Percentiles rank a stretch among this genome's conserved stretches.
Evolutionary conservation across 2,797 vertebrate species (phyloP).

Genomic region (Spheniscus humboldti): DNA sequence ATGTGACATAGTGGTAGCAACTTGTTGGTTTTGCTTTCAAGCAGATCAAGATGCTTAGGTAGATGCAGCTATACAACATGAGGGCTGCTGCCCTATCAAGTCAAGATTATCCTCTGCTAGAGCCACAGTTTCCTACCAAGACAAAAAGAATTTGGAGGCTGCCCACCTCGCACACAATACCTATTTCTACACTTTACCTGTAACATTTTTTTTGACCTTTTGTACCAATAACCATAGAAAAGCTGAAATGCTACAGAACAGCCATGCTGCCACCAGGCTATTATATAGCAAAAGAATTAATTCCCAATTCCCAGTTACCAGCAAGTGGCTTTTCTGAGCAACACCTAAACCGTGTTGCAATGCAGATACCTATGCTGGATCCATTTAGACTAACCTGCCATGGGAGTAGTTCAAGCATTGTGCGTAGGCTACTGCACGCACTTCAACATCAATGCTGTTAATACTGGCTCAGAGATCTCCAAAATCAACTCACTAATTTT

Average conservation of each 20-base stretch:
- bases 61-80: background rate
- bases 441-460: background rate
- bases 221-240: background rate
- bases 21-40: background rate
- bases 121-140: background rate
- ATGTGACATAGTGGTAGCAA: background rate
- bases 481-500: background rate
- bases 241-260: background rate
- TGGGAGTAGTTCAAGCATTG: background rate
- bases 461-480: background rate
- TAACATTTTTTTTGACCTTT: background rate
- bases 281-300: background rate
- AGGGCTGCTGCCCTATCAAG: background rate
- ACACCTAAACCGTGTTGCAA: fast-evolving
- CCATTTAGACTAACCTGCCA: background rate
- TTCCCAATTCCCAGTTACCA: background rate
- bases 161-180: background rate
- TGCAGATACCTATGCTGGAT: background rate
- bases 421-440: background rate
- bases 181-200: background rate
- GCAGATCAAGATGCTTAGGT: background rate
- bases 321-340: background rate
- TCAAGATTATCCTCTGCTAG: background rate
- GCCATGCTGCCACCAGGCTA: background rate
- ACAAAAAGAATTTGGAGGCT: background rate